Evolutionary conservation across 2,888 invertebrate species (phyloP), one percentile per base, ranked within the genome.

Genomic region (Eupeodes latifasciatus): DNA sequence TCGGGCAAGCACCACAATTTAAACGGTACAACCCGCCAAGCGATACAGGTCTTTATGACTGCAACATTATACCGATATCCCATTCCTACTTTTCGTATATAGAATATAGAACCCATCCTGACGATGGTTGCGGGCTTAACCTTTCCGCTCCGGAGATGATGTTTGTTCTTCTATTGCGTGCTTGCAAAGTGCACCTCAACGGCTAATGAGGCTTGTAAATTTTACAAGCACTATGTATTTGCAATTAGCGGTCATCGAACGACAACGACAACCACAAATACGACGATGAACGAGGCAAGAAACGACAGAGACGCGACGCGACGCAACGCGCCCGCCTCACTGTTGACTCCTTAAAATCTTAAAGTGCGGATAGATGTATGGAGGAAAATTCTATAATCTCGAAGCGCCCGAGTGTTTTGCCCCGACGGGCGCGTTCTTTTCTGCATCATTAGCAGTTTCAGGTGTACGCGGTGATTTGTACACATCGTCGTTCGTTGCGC

Each of bases 121-220:
- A 11, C 7, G 34, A 47, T 47, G 57, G 59, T 67, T 77, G 57
- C 74, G 12, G 76, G 14, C 77, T 78, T 85, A 88, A 88, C 88
- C 88, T 88, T 80, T 87, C 44, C 53, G 61, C 53, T 61, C 40
- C 27, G 74, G 47, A 53, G 80, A 81, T 77, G 87, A 85, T 85
- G 88, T 88, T 85, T 85, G 88, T 64, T 78, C 72, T 64, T 78
- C 72, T 76, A 47, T 75, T 64, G 61, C 74, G 57, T 62, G 64
- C 44, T 64, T 16, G 57, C 62, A 49, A 55, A 71, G 87, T 85
- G 88, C 85, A 85, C 75, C 85, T 81, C 53, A 49, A 36, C 67
- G 72, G 79, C 89, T 85, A 89, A 89, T 89, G 89, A 89, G 89
- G 44, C 81, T 89, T 89, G 89, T 85, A 85, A 89, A 89, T 81